Conservation (phyloP, 2,888 invertebrate species). For the Diaperis boleti region DNA sequence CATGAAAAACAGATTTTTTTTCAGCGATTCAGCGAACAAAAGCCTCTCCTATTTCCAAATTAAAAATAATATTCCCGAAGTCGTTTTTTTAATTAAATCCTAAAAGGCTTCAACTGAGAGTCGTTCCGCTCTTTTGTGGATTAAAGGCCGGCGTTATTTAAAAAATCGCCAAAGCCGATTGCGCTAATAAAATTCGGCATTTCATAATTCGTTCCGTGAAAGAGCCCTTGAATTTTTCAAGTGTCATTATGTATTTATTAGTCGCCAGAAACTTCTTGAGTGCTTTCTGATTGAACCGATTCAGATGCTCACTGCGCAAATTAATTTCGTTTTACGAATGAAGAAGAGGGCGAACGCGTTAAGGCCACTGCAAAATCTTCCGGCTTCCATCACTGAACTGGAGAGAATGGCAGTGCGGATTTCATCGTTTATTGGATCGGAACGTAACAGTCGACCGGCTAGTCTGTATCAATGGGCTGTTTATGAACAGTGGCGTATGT, state of each 20-base stretch:
- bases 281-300: slow-evolving; percentile 23
- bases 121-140: not conserved
- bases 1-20: too few species aligned
- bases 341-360: not conserved
- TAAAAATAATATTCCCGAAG: too few species aligned
- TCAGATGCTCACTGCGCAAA: slow-evolving; percentile 14
- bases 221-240: slow-evolving; percentile 11
- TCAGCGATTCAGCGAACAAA: too few species aligned
- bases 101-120: not conserved
- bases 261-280: slow-evolving; percentile 8
- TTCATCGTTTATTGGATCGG: slow-evolving; percentile 25
- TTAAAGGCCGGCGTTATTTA: not conserved
- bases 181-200: not conserved
- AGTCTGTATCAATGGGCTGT: slow-evolving; percentile 31
- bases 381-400: slow-evolving; percentile 8
- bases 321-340: slow-evolving; percentile 19
- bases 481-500: slow-evolving; percentile 37
- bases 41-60: too few species aligned
- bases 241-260: slow-evolving; percentile 25
- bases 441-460: slow-evolving; percentile 12
- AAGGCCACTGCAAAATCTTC: too few species aligned
- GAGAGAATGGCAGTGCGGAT: slow-evolving; percentile 11
- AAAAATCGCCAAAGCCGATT: not conserved
- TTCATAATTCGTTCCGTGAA: not conserved
- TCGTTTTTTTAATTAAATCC: not conserved